phyloP scores from a whole-genome alignment of 2,113 vertebrate species.

The Condylura cristata region DNA sequence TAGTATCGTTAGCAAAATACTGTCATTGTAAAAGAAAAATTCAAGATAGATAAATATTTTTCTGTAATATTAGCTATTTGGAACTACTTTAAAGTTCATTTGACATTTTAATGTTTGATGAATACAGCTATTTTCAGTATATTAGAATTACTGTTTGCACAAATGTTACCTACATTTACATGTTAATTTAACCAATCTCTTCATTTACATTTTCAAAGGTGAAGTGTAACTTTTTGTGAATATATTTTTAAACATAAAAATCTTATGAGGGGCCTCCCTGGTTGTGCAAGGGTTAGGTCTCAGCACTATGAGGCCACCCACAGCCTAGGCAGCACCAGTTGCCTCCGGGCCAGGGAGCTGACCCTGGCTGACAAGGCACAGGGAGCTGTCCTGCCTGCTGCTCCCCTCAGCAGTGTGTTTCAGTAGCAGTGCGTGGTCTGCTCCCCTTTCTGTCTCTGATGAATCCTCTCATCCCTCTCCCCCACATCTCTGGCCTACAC shows the following conservation, averaged over 20 bases:
- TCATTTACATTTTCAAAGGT: conserved; percentile 31
- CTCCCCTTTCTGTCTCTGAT: too few species aligned
- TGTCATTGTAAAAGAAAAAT: background rate
- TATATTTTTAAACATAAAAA: background rate
- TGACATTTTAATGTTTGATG: conserved; percentile 49
- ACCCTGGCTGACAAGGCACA: too few species aligned
- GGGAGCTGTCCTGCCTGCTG: too few species aligned
- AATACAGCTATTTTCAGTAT: conserved; percentile 42
- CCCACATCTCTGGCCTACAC: too few species aligned
- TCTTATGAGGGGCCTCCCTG: too few species aligned
- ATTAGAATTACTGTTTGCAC: conserved; percentile 1
- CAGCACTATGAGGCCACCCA: too few species aligned
- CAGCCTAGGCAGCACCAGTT: too few species aligned
- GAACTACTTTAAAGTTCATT: conserved; percentile 39
- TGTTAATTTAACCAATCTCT: background rate
- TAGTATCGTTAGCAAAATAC: conserved; percentile 23
- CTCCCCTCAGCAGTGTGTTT: too few species aligned
- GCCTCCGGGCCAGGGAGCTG: too few species aligned
- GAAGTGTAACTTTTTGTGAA: background rate
- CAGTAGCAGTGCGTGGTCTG: too few species aligned
- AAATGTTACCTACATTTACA: background rate
- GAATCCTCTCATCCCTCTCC: too few species aligned
- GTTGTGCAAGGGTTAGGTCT: too few species aligned
- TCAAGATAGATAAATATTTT: conserved; percentile 28
- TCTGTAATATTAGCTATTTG: background rate